Evolutionary conservation across 2,797 vertebrate genomes (phyloP), one percentile per base, ranked within the genome.

Genomic region (Neomorphus geoffroyi): DNA sequence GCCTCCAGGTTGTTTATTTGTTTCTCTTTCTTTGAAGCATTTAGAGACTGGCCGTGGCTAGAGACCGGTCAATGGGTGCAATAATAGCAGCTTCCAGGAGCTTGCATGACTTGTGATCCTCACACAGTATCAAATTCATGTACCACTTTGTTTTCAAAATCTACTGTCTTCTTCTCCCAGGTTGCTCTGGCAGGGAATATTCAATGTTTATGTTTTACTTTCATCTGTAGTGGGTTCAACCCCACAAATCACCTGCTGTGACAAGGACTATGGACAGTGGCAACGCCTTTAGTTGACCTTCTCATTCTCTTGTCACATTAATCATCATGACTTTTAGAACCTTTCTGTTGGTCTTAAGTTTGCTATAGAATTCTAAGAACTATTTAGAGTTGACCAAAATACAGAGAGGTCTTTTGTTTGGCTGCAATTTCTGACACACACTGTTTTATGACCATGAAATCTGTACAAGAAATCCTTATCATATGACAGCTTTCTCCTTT

Each of bases 21-120:
- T 93, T 95, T 93, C n/a, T 74, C 80, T 87, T 85, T 32, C 60
- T 93, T 87, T 89, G 88, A 93, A 89, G 24, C 27, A 33, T 83
- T 88, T 81, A 66, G 51, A 81, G 30, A 71, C 53, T 53, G 86
- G 28, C 65, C 81, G 46, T 67, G 37, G 27, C 78, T 93, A 80
- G 37, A 93, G 33, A 92, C 79, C 89, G 67, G 86, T 95, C 92
- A 94, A 87, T 24, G 60, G 35, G 53, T 54, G 26, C 1, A 5
- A 32, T 79, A 75, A 46, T 23, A 92, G 53, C 50, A 90, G 51
- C 21, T 67, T 92, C 67, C 86, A 82, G 67, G 78, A 84, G 56
- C 41, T 90, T 66, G 12, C 10, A n/a, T 33, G 30, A 64, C 56
- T 93, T 89, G 15, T 80, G 37, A 9, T 82, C 64, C 45, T 70